phyloP scores from a whole-genome alignment of 2,797 vertebrate species.

The Catharus ustulatus region DNA sequence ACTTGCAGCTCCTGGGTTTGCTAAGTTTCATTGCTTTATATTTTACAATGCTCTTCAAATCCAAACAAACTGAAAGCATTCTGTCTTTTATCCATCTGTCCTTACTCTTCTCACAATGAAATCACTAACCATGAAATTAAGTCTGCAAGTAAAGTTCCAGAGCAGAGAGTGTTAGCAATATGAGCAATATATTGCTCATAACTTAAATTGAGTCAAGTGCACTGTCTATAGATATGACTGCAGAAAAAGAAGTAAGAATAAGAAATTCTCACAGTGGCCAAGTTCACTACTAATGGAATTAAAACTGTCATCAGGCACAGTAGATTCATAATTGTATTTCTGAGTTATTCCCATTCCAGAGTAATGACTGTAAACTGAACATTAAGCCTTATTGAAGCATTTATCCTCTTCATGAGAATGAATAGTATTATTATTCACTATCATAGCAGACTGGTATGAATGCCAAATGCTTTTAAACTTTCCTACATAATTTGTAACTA shows the following conservation, averaged over 20 bases:
- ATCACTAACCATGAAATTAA: slow-evolving; percentile 44
- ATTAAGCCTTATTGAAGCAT: slow-evolving; percentile 2
- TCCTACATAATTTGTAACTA: background rate
- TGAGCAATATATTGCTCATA: slow-evolving; percentile 38
- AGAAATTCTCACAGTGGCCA: slow-evolving; percentile 11
- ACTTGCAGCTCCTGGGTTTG: background rate
- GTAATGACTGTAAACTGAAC: slow-evolving; percentile 32
- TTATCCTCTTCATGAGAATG: background rate
- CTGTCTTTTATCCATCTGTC: slow-evolving; percentile 7
- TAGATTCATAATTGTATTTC: slow-evolving; percentile 16
- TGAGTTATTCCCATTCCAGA: slow-evolving; percentile 29
- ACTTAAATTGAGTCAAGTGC: slow-evolving; percentile 12
- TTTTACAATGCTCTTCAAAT: background rate
- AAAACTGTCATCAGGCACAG: background rate
- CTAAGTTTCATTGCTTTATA: background rate
- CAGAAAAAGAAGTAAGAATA: slow-evolving; percentile 12
- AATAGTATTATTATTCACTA: background rate
- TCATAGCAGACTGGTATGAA: background rate
- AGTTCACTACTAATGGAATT: slow-evolving; percentile 9
- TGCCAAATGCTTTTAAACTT: slow-evolving; percentile 11
- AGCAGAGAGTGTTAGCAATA: background rate
- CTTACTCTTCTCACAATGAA: slow-evolving; percentile 17
- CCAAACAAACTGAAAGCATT: background rate
- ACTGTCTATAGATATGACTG: background rate
- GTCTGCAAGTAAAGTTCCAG: background rate